Evolutionary conservation across 1,140 invertebrate genomes (phyloP).

Genomic region (Lasioglossum albipes): DNA sequence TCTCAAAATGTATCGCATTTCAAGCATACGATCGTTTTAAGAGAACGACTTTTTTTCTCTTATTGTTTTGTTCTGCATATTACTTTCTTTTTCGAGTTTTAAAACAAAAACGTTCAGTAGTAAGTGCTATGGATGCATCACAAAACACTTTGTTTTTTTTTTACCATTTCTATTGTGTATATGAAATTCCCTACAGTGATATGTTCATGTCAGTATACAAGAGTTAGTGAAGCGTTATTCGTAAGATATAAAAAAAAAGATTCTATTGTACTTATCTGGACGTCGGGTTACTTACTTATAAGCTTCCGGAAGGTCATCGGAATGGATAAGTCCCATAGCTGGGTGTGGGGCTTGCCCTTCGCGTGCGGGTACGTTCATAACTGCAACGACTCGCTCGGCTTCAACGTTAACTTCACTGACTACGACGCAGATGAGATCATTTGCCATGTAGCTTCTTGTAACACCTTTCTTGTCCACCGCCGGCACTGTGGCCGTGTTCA

Average conservation of each 20-base stretch:
- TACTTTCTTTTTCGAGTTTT: not conserved
- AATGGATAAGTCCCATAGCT: constrained; percentile 90
- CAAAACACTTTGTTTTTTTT: constrained; percentile 41
- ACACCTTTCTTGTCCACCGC: constrained; percentile 91
- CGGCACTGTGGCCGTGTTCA: constrained; percentile 82
- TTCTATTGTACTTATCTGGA: constrained; percentile 52
- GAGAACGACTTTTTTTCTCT: constrained; percentile 9
- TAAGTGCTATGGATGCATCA: constrained; percentile 49
- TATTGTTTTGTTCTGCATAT: too few species aligned
- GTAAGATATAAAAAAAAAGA: constrained; percentile 40
- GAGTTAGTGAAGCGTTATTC: constrained; percentile 58
- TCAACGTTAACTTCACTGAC: constrained; percentile 92
- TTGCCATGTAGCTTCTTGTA: constrained; percentile 88
- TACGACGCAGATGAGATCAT: constrained; percentile 92
- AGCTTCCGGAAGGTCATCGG: constrained; percentile 90
- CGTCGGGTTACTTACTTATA: constrained; percentile 88
- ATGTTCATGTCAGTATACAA: constrained; percentile 50
- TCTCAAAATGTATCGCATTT: constrained; percentile 51
- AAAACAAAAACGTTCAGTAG: constrained; percentile 25
- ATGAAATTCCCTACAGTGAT: constrained; percentile 45
- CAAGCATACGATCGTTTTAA: constrained; percentile 38
- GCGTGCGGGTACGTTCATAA: constrained; percentile 89
- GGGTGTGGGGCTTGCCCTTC: constrained; percentile 85
- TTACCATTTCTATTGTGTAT: constrained; percentile 48
- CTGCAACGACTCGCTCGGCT: constrained; percentile 91